Evolutionary conservation across 2,888 invertebrate genomes (phyloP).

Genomic region (Odontomyia ornata): DNA sequence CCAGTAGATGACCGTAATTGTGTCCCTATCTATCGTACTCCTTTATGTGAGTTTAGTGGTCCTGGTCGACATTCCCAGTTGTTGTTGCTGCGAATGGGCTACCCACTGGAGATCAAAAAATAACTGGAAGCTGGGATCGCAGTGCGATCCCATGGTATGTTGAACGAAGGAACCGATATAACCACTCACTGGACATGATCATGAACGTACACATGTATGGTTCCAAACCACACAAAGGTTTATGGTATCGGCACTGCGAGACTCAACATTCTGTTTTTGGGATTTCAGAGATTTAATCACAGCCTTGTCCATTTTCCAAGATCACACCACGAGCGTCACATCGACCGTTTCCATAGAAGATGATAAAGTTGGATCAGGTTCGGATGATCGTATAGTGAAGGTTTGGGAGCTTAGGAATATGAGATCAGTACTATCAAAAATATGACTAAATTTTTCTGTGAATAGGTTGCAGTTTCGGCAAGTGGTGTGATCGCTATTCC

Average conservation of each 20-base stretch:
- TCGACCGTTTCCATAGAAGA: conserved; percentile 91
- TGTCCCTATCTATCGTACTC: conserved; percentile 81
- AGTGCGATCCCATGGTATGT: conserved; percentile 95
- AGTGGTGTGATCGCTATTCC: conserved; percentile 93
- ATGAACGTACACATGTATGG: conserved; percentile 90
- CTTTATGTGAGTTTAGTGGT: too few relatives aligned
- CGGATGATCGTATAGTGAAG: conserved; percentile 96
- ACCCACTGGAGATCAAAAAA: conserved; percentile 73
- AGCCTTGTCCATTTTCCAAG: conserved; percentile 98
- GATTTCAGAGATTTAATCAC: conserved; percentile 97
- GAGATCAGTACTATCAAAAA: conserved; percentile 94
- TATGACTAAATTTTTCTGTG: conserved; percentile 92
- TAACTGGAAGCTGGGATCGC: conserved; percentile 98
- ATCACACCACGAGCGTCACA: conserved; percentile 97
- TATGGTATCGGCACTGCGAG: too few relatives aligned
- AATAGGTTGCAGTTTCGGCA: conserved; percentile 89
- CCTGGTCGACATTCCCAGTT: conserved; percentile 80
- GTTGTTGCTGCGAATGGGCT: conserved; percentile 98
- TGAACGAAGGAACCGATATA: conserved; percentile 85
- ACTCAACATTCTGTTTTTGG: conserved; percentile 98
- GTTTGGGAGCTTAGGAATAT: conserved; percentile 99
- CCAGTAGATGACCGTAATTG: conserved; percentile 77
- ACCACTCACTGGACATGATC: too few relatives aligned
- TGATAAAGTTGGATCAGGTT: conserved; percentile 97
- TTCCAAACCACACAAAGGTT: conserved; percentile 88